Evolutionary conservation across 2,113 vertebrate genomes (phyloP).

Genomic region (Tenrec ecaudatus): DNA sequence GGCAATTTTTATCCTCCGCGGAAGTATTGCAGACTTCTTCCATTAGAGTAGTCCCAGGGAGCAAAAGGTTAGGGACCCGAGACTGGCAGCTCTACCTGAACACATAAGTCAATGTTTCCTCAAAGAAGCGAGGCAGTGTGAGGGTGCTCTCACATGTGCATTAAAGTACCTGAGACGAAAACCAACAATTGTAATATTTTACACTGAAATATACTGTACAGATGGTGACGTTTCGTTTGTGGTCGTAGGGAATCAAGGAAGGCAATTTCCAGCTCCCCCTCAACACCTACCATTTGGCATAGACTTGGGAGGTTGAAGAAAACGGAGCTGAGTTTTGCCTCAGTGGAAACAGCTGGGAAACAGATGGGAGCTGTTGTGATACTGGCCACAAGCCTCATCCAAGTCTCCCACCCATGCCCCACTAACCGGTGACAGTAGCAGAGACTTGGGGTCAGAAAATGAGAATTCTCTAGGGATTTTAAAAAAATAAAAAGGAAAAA

Average conservation of each 20-base stretch:
- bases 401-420: constrained; percentile 86
- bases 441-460: constrained; percentile 74
- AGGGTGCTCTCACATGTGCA: constrained; percentile 31
- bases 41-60: constrained; percentile 81
- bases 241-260: constrained; percentile 77
- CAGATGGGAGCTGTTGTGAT: constrained; percentile 85
- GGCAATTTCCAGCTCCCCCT: constrained; percentile 77
- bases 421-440: constrained; percentile 81
- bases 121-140: not conserved
- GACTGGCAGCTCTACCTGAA: constrained; percentile 78
- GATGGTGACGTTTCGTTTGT: constrained; percentile 85
- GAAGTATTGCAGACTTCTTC: constrained; percentile 80
- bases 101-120: constrained; percentile 81
- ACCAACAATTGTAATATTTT: constrained; percentile 80
- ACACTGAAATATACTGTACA: constrained; percentile 80
- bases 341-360: constrained; percentile 88
- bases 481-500: constrained; percentile 52
- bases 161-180: constrained; percentile 70
- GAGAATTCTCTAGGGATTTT: constrained; percentile 38
- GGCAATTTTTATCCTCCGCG: constrained; percentile 78
- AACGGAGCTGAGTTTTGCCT: constrained; percentile 79
- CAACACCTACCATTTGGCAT: constrained; percentile 88
- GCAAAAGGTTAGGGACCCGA: constrained; percentile 79
- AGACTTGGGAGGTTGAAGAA: constrained; percentile 83
- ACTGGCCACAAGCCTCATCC: constrained; percentile 85